A percentile compares a stretch with the other conserved stretches of the same genome.
These are phyloP conservation scores for Hassar affinis DNA, from an alignment of 2,113 vertebrate species.

Conservation along the genomic window DNA sequence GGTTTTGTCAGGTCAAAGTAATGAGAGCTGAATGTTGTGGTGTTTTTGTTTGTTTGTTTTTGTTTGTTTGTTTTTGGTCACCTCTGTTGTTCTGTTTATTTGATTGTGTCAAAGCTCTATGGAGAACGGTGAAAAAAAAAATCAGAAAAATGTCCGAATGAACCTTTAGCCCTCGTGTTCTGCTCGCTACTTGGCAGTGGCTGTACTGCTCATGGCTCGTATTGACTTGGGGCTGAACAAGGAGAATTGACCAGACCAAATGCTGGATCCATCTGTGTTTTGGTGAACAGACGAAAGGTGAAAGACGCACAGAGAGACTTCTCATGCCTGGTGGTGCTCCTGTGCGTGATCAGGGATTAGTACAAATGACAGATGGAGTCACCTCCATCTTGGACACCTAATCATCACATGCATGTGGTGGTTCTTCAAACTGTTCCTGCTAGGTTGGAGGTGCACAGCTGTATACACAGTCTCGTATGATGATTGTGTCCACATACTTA, in stretches of 20 bases:
- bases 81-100: not conserved
- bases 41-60: not conserved
- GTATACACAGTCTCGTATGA: not conserved
- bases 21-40: conserved; percentile 20
- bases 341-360: not conserved
- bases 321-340: not conserved
- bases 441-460: not conserved
- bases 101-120: not conserved
- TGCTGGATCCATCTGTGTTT: not conserved
- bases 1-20: not conserved
- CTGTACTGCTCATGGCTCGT: not conserved
- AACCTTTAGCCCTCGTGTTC: not conserved
- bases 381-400: no score
- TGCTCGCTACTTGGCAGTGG: not conserved
- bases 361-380: no score
- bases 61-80: not conserved
- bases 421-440: not conserved
- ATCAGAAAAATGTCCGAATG: conserved; percentile 40
- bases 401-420: not conserved
- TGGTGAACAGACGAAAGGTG: not conserved
- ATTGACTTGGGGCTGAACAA: not conserved
- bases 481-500: not conserved
- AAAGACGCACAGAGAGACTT: not conserved
- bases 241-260: not conserved
- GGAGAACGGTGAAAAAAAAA: not conserved